Evolutionary conservation across 2,113 vertebrate species (phyloP), one percentile per base, ranked within the genome.

Genomic region (Antechinus flavipes): DNA sequence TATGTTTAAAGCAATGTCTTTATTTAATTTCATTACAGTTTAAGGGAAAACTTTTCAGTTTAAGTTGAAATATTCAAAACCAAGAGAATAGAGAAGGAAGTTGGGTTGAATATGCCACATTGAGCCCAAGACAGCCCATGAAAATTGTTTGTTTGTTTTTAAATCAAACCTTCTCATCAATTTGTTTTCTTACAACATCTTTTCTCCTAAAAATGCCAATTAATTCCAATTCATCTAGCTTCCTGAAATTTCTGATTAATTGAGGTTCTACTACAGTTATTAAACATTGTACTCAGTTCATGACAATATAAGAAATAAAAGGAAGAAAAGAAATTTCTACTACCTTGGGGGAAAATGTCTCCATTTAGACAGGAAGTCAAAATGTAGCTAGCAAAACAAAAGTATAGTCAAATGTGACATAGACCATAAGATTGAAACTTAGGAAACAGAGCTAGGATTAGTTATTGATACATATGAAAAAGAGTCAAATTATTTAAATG

Each of bases 401-500:
- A 14, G 30, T 76, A n/a, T n/a, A 76, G n/a, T 76, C 61, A 91
- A 16, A 46, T 47, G 26, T 46, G 61, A 2, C 35, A 26, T 1
- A 49, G 47, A 90, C 53, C 89, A 54, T 30, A 92, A 90, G 42
- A 91, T 55, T 95, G 22, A 90, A 55, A 94, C 84, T 90, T 16
- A 91, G 46, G 76, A 9, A 89, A 55, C 42, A 42, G 53, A n/a
- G 14, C n/a, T 53, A 93, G 90, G 49, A 89, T 90, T 56, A 7
- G 5, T 35, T 95, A 93, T 26, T 61, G 46, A 61, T 93, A 91
- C 54, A 12, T 42, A 0, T 10, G 22, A 55, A 46, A 16, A 25
- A n/a, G n/a, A 47, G 16, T 90, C 76, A 95, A 89, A 56, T 35
- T 47, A 23, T 76, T 54, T 89, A 30, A 95, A 91, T 76, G 19